These are phyloP conservation scores for Gymnocephalus cernua DNA, from an alignment of 2,113 vertebrate species.

Conservation along the genomic window DNA sequence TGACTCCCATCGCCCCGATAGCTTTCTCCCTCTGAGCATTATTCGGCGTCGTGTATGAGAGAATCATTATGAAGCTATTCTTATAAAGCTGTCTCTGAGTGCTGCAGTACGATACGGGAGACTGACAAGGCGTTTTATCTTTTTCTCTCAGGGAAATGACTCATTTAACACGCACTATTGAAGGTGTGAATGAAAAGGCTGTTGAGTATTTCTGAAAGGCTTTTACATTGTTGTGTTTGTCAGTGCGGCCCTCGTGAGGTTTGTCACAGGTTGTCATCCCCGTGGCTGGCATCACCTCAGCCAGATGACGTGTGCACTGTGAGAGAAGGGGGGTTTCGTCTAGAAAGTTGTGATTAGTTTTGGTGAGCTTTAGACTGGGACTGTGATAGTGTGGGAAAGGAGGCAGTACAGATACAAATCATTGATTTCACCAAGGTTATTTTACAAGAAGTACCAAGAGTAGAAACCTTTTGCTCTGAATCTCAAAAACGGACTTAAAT, in stretches of 20 bases:
- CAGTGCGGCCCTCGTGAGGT: conserved; percentile 24
- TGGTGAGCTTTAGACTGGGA: neutral
- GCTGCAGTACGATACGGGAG: conserved; percentile 16
- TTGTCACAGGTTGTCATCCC: conserved; percentile 16
- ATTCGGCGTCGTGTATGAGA: conserved; percentile 2
- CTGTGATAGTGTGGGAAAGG: too few species aligned
- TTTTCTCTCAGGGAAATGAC: conserved; percentile 34
- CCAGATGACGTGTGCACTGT: conserved; percentile 33
- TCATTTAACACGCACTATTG: conserved; percentile 33
- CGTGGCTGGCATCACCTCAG: conserved; percentile 37
- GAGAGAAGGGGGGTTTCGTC: neutral
- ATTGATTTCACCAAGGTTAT: neutral
- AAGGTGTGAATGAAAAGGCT: conserved; percentile 47
- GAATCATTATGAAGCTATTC: conserved; percentile 37
- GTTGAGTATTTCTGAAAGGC: conserved; percentile 22
- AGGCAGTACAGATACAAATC: neutral
- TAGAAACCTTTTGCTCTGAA: neutral
- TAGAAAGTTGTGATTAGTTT: neutral
- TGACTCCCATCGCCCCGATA: conserved; percentile 14
- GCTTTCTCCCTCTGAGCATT: neutral
- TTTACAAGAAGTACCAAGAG: neutral
- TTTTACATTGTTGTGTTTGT: conserved; percentile 34
- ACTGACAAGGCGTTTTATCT: conserved; percentile 55
- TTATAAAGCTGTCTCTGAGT: conserved; percentile 27
- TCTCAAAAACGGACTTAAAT: too few species aligned